Evolutionary conservation across 2,113 vertebrate genomes (phyloP).

Genomic region (Periophthalmodon schlosseri): DNA sequence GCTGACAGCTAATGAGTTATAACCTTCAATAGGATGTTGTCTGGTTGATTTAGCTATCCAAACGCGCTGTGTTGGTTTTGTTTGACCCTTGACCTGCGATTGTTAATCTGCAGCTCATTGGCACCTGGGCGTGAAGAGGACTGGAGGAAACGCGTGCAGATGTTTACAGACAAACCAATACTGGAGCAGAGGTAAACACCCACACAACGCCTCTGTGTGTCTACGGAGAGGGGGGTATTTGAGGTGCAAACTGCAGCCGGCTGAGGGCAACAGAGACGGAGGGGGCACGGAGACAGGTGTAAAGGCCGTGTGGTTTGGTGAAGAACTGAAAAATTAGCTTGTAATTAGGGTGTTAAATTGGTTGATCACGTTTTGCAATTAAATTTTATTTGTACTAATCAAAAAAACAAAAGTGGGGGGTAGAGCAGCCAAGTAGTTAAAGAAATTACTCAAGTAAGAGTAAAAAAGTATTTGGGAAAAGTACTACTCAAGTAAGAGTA

Average conservation of each 20-base stretch:
- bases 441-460: no score
- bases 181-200: background rate
- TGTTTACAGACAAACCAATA: conserved; percentile 20
- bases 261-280: conserved; percentile 27
- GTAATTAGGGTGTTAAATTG: background rate
- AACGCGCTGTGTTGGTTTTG: conserved; percentile 43
- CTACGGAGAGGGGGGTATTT: background rate
- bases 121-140: conserved; percentile 32
- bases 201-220: background rate
- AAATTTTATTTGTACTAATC: no score
- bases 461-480: no score
- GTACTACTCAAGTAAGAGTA: no score
- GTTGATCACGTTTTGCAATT: no score
- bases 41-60: conserved; percentile 35
- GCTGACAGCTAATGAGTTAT: conserved; percentile 7
- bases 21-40: background rate
- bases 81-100: conserved; percentile 37
- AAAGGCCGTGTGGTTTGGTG: background rate
- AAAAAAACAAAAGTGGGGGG: no score
- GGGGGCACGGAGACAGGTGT: background rate
- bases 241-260: conserved; percentile 2
- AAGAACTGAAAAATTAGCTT: background rate
- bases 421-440: no score
- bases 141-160: conserved; percentile 19
- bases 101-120: conserved; percentile 52